phyloP scores from a whole-genome alignment of 23 tunicate genomes.

The Oikopleura albicans region DNA sequence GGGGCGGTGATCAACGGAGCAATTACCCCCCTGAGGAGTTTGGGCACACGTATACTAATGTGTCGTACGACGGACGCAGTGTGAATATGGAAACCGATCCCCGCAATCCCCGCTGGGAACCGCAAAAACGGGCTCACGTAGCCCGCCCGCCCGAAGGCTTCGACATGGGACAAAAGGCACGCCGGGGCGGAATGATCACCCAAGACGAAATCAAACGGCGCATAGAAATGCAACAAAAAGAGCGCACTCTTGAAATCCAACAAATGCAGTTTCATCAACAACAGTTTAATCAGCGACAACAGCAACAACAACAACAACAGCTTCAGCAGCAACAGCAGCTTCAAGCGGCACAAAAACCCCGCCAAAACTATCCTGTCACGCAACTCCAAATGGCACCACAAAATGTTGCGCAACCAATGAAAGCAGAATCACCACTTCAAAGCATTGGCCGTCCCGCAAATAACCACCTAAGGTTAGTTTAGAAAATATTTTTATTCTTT shows the following conservation, averaged over 20 bases:
- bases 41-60: neutral
- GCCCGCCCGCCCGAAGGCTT: neutral
- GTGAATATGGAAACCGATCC: neutral
- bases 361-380: too few species aligned
- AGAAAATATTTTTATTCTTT: neutral
- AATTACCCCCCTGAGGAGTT: too few species aligned
- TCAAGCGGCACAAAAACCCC: neutral
- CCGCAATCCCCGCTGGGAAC: neutral
- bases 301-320: neutral
- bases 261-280: neutral
- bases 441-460: constrained; percentile 13
- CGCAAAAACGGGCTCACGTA: neutral
- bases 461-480: neutral
- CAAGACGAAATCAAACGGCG: neutral
- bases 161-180: neutral
- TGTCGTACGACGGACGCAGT: neutral
- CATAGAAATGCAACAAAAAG: neutral
- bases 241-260: neutral
- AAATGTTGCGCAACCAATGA: neutral
- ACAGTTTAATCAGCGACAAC: neutral
- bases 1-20: too few species aligned
- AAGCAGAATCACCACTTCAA: constrained; percentile 15
- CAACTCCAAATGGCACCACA: neutral
- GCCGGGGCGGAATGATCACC: neutral
- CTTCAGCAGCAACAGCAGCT: neutral